Conservation (phyloP, 2,113 vertebrate genomes). For the Arvicanthis niloticus region DNA sequence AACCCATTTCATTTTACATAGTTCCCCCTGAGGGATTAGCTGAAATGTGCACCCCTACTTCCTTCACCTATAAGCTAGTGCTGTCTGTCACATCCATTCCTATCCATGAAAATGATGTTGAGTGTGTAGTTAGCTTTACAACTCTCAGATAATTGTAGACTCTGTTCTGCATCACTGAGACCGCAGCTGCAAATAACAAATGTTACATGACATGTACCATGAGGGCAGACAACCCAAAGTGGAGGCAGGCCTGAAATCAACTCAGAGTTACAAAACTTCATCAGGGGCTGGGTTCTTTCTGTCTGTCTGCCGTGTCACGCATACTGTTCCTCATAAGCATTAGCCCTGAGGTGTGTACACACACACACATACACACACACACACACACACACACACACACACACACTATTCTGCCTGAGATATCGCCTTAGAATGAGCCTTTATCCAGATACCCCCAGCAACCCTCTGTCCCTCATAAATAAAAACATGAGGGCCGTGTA, state of each 20-base stretch:
- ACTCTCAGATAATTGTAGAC: constrained; percentile 2
- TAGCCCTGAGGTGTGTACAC: neutral
- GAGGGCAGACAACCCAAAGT: neutral
- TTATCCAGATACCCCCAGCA: neutral
- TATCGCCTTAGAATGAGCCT: neutral
- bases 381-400: too few relatives aligned
- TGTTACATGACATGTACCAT: neutral
- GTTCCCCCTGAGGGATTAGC: neutral
- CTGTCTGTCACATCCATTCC: neutral
- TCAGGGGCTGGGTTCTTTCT: neutral
- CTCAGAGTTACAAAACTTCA: neutral
- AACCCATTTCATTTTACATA: neutral
- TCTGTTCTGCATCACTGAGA: neutral
- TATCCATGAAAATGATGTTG: constrained; percentile 7
- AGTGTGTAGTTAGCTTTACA: constrained; percentile 1
- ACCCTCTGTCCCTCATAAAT: constrained; percentile 9
- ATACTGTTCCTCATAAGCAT: neutral
- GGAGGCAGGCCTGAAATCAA: neutral
- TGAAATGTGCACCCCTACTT: neutral
- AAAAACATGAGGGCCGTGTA: neutral
- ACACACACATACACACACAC: neutral
- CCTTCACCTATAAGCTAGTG: neutral
- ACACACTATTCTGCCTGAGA: neutral
- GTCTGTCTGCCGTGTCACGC: neutral
- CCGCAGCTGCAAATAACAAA: neutral